Base-by-base conservation (phyloP, 2,113 vertebrate genomes). In the Meleagris gallopavo region DNA sequence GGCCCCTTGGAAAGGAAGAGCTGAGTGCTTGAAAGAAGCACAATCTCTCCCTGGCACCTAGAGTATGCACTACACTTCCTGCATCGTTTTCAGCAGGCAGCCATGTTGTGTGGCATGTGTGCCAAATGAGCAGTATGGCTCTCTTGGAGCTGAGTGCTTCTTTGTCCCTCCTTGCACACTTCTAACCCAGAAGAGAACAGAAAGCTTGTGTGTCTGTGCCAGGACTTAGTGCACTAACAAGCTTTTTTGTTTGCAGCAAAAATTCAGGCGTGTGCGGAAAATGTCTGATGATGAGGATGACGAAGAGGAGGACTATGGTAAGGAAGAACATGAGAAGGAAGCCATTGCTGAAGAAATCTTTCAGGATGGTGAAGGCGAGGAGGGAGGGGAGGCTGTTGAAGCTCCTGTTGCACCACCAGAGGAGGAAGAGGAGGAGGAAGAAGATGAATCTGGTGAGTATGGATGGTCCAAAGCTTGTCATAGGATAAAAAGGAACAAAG, bases 201-300 rank as follows among this genome's bases (percentile, higher is more conserved):
- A 12, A 34, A 67, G 14, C 57, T 30, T 7, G 32, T 38, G 54
- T 22, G 29, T 55, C 69, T 57, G 32, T 77, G 66, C 36, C 29
- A 57, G 75, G 45, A n/a, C 4, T 22, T 83, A 10, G 3, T 20
- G 41, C 5, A 5, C 38, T 85, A 27, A 69, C 38, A 14, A 14
- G 21, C 40, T 38, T n/a, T 78, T 77, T 21, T 74, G 81, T 64
- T 95, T 95, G 95, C 98, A 99, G 98, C 99, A 99, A 98, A 99
- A 99, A 93, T 99, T 99, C 93, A 98, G 99, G 21, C 98, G 99
- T 58, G 98, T 99, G 48, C 98, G 98, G 94, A 99, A 98, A 77
- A 98, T 99, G 98, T 99, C 99, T 0, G 99, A 99, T 45, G 99
- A 99, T 43, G 99, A 99, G 84, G 99, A 99, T 3, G 99, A 99